Base-by-base conservation (phyloP, 2,888 invertebrate species). In the Parnassius glacialis region DNA sequence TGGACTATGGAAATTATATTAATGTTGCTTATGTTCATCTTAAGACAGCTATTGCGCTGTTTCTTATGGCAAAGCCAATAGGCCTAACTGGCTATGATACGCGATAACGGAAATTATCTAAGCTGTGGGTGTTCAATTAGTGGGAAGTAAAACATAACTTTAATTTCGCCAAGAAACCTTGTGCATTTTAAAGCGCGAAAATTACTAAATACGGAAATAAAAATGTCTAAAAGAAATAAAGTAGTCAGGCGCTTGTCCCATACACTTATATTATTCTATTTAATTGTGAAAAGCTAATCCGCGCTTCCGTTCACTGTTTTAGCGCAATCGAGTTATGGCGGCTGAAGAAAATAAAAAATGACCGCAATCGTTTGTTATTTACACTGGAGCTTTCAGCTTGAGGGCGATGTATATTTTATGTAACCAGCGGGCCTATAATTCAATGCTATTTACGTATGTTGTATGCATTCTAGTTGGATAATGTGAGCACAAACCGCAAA, bases 361-460 rank as follows among this genome's bases (percentile, higher is more conserved):
- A 25, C 61, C 57, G 65, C 60, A 20, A 10, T 57, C 54, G 70
- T 67, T 67, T 65, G 44, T 69, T 12, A 61, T 68, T 73, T 72
- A 59, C 41, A 65, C 61, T 71, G 44, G 52, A n/a, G 34, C 64
- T 64, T 58, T 65, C 62, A 65, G 75, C 80, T 74, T 68, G 69
- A 71, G 78, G 79, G 71, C 74, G 74, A 74, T 76, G 76, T 76
- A 74, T 79, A 76, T 78, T 79, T 16, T 76, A 72, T 75, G 72
- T 72, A 78, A 78, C 74, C 68, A 70, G 69, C 72, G 73, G 71
- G 74, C 73, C 71, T 67, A 72, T 76, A 73, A 74, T 74, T 73
- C 77, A 52, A 43, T 52, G 52, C 54, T 59, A 48, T 59, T n/a
- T 59, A 59, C 42, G 75, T 65, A 60, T 65, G 64, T 53, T 72